Percentiles rank a stretch among this genome's conserved stretches.
phyloP scores from a whole-genome alignment of 53 echinoderm and acorn worm genomes.

The Hippasteria phrygiana region DNA sequence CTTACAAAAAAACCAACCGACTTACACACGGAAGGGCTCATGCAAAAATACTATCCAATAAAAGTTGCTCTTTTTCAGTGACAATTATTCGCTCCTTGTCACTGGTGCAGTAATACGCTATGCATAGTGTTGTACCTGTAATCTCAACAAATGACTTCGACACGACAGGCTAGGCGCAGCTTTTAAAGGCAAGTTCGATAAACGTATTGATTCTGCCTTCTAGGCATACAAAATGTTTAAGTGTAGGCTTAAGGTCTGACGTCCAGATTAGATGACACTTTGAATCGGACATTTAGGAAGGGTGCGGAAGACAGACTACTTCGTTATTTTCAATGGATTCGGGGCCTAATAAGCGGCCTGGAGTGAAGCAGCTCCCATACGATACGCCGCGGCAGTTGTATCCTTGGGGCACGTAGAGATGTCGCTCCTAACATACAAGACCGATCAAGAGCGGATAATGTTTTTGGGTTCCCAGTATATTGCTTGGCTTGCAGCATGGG shows the following conservation, averaged over 20 bases:
- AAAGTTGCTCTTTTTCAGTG: too few species aligned
- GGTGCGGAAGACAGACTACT: neutral
- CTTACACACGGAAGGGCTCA: too few species aligned
- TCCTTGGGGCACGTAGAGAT: neutral
- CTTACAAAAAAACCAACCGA: too few species aligned
- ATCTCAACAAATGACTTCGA: neutral
- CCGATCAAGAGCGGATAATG: slow-evolving; percentile 1
- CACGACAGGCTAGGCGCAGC: neutral
- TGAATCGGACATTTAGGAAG: neutral
- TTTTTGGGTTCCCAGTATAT: neutral
- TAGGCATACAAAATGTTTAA: neutral
- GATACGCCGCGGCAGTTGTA: neutral
- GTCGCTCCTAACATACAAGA: neutral
- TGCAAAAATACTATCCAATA: too few species aligned
- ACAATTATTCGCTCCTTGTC: too few species aligned
- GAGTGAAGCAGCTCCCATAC: neutral
- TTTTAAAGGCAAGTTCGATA: neutral
- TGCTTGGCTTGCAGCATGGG: neutral
- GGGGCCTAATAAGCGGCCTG: neutral
- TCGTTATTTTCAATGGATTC: neutral
- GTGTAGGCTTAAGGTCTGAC: neutral
- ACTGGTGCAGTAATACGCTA: neutral
- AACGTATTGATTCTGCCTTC: slow-evolving; percentile 2
- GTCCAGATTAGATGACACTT: neutral
- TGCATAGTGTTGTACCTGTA: neutral